Percentiles rank a stretch among this genome's conserved stretches.
phyloP scores from a whole-genome alignment of 1,140 invertebrate genomes.

The Condylostylus longicornis region DNA sequence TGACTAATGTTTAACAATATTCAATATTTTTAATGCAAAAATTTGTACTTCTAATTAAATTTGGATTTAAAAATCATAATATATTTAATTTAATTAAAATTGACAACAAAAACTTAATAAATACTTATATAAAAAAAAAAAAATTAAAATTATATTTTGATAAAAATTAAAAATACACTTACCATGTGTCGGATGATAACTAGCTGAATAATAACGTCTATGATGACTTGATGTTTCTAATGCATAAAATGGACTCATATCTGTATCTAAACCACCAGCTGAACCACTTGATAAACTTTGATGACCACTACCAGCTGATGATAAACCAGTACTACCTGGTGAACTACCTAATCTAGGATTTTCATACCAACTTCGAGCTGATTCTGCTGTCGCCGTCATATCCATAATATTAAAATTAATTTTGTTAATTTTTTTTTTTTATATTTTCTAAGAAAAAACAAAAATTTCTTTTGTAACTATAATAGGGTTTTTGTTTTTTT shows the following conservation, averaged over 20 bases:
- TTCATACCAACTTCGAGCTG: constrained; percentile 32
- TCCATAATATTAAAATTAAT: constrained; percentile 34
- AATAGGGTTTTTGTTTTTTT: no score
- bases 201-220: constrained; percentile 28
- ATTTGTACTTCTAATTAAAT: no score
- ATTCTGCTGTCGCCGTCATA: constrained; percentile 33
- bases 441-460: no score
- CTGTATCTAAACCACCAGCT: constrained; percentile 25
- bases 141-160: no score
- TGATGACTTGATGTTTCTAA: constrained; percentile 30
- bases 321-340: constrained; percentile 20
- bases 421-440: constrained; percentile 26
- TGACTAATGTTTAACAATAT: no score
- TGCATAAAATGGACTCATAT: constrained; percentile 32
- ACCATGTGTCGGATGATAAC: constrained; percentile 31
- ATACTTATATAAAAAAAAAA: no score
- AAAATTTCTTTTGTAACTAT: no score
- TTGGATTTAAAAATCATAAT: no score
- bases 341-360: constrained; percentile 28
- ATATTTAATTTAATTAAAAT: no score
- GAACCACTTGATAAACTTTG: constrained; percentile 15
- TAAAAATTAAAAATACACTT: no score
- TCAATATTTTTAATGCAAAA: no score
- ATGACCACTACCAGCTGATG: constrained; percentile 13
- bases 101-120: no score